A percentile compares a stretch with the other conserved stretches of the same genome.
phyloP scores from a whole-genome alignment of 2,888 invertebrate genomes.

The Clostera curtula region DNA sequence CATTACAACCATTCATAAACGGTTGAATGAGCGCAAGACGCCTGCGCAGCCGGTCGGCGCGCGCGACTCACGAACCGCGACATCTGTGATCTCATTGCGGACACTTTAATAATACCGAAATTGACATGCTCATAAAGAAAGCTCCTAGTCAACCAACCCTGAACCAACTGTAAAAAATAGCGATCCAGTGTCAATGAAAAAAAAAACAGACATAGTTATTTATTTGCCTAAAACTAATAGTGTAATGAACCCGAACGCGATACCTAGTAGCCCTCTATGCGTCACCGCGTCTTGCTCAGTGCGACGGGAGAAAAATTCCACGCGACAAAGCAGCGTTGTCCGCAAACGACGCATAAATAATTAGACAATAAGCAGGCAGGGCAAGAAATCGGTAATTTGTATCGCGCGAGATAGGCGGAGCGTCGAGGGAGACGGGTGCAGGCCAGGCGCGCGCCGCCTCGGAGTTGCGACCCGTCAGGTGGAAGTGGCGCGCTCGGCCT shows the following conservation, averaged over 20 bases:
- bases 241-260: conserved; percentile 60
- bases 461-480: conserved; percentile 73
- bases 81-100: conserved; percentile 40
- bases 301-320: conserved; percentile 56
- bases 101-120: conserved; percentile 16
- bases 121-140: conserved; percentile 11
- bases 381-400: conserved; percentile 72
- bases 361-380: conserved; percentile 71
- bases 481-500: conserved; percentile 64
- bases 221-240: conserved; percentile 26
- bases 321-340: conserved; percentile 53
- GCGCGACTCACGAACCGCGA: conserved; percentile 40
- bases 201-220: too few relatives aligned
- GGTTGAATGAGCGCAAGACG: conserved; percentile 66
- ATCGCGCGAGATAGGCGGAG: conserved; percentile 67
- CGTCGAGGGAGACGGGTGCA: conserved; percentile 59
- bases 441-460: conserved; percentile 61
- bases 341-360: conserved; percentile 69
- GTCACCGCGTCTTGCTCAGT: conserved; percentile 45
- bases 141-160: too few relatives aligned
- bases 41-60: conserved; percentile 42
- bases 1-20: conserved; percentile 67
- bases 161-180: too few relatives aligned
- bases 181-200: too few relatives aligned
- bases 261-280: conserved; percentile 53